Conservation (phyloP, 2,113 vertebrate species). For the Brachionichthys hirsutus region DNA sequence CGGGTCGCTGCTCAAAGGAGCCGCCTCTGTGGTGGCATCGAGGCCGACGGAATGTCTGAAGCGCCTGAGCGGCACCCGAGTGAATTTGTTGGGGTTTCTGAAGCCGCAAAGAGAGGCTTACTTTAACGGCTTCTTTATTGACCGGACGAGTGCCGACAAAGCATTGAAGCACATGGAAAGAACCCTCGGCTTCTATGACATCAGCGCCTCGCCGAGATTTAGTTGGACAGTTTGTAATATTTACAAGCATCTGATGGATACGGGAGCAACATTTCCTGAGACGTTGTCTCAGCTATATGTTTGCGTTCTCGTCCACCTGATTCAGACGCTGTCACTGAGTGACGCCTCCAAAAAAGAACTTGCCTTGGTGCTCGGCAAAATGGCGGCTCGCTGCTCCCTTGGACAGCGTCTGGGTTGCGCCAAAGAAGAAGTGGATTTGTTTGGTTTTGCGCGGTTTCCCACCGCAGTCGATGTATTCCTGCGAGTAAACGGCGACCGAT, state of each 20-base stretch:
- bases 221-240: slow-evolving; percentile 76
- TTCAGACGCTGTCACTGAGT: slow-evolving; percentile 36
- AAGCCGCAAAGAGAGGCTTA: slow-evolving; percentile 67
- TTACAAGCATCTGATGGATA: slow-evolving; percentile 53
- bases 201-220: slow-evolving; percentile 71
- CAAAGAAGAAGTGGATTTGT: slow-evolving; percentile 35
- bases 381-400: slow-evolving; percentile 47
- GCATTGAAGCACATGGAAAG: slow-evolving; percentile 63
- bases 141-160: slow-evolving; percentile 29
- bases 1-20: slow-evolving; percentile 67
- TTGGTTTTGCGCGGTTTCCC: slow-evolving; percentile 43
- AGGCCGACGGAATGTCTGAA: slow-evolving; percentile 25
- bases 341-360: slow-evolving; percentile 31
- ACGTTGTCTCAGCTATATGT: slow-evolving; percentile 74
- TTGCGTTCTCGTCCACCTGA: slow-evolving; percentile 48
- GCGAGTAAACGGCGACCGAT: slow-evolving; percentile 6
- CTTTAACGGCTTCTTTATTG: slow-evolving; percentile 59
- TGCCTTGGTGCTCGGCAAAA: slow-evolving; percentile 52
- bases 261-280: slow-evolving; percentile 52
- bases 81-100: slow-evolving; percentile 72
- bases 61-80: slow-evolving; percentile 28
- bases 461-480: slow-evolving; percentile 46
- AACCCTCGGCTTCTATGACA: slow-evolving; percentile 67
- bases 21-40: slow-evolving; percentile 65
- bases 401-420: slow-evolving; percentile 35